phyloP scores from a whole-genome alignment of 2,888 invertebrate genomes.

The Melinaea menophilus region DNA sequence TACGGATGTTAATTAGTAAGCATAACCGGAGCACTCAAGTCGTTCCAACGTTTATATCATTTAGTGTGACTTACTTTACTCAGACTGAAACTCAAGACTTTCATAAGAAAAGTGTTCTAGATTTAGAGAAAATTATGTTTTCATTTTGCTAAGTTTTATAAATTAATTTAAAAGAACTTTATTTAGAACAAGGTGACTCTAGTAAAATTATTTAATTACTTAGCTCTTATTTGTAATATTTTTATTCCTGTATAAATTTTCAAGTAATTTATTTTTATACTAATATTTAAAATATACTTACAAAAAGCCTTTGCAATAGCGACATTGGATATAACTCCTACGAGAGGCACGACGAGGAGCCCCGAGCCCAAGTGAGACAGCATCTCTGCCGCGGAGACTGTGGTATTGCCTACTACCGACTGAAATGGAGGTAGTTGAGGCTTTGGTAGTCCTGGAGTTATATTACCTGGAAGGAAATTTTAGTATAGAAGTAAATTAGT shows the following conservation, averaged over 20 bases:
- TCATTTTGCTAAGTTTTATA: not conserved
- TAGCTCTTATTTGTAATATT: no score
- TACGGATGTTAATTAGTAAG: slow-evolving; percentile 33
- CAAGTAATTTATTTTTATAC: not conserved
- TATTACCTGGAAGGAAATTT: slow-evolving; percentile 62
- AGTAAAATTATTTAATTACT: no score
- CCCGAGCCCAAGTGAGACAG: slow-evolving; percentile 81
- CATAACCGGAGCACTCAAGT: slow-evolving; percentile 31
- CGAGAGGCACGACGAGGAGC: slow-evolving; percentile 83
- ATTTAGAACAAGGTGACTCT: no score
- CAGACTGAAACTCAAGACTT: not conserved
- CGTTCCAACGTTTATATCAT: slow-evolving; percentile 24
- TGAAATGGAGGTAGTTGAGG: slow-evolving; percentile 75
- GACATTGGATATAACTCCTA: slow-evolving; percentile 86
- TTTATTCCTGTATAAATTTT: not conserved
- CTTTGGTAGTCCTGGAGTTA: slow-evolving; percentile 80
- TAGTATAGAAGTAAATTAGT: not conserved
- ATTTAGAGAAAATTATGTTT: slow-evolving; percentile 16
- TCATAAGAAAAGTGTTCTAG: slow-evolving; percentile 15
- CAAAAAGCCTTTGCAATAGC: slow-evolving; percentile 92
- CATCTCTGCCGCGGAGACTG: slow-evolving; percentile 75
- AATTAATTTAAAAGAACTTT: no score
- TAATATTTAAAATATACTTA: slow-evolving; percentile 62
- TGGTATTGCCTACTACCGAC: slow-evolving; percentile 66
- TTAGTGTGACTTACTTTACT: slow-evolving; percentile 23